Evolutionary conservation across 2,113 vertebrate species (phyloP), one percentile per base, ranked within the genome.

Genomic region (Scalopus aquaticus): DNA sequence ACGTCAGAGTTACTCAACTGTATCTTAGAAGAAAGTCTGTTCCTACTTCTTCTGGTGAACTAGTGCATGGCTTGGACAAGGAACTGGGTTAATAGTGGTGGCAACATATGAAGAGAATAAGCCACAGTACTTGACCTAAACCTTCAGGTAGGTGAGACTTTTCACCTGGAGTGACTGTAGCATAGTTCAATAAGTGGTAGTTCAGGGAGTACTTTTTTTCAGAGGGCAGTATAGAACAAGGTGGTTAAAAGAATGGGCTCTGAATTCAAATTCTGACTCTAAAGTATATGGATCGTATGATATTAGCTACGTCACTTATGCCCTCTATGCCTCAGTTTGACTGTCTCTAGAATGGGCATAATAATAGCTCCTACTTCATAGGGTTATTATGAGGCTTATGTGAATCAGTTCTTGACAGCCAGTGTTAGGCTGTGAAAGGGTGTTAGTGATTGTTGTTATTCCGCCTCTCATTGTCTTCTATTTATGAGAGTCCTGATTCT

Each of bases 401-500:
- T 56, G 32, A 77, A 44, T 77, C 20, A 83, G 35, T 80, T 82
- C 37, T 70, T 94, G 65, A 88, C 32, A 82, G 20, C 56, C 20
- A 67, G 42, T 92, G 12, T 7, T 83, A n/a, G n/a, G n/a, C n/a
- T n/a, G n/a, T n/a, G n/a, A n/a, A n/a, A n/a, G n/a, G n/a, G n/a
- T 76, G 30, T 73, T 78, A 65, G 26, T 9, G 17, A 91, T 74
- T 64, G 67, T 84, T 76, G 70, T 82, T 77, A 73, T 93, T 77
- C 69, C 0, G 3, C 15, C n/a, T 44, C 24, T 72, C 37, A 24
- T 79, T 74, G 46, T 78, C 30, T 72, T 13, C 9, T 3, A 80
- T 3, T 30, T 32, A n/a, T 30, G 81, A 97, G 44, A 95, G 10
- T 28, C n/a, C n/a, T 70, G 95, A 88, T 88, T 94, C 60, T 81